These are phyloP conservation scores for Psittacula echo DNA, from an alignment of 2,797 vertebrate genomes.

Conservation along the genomic window DNA sequence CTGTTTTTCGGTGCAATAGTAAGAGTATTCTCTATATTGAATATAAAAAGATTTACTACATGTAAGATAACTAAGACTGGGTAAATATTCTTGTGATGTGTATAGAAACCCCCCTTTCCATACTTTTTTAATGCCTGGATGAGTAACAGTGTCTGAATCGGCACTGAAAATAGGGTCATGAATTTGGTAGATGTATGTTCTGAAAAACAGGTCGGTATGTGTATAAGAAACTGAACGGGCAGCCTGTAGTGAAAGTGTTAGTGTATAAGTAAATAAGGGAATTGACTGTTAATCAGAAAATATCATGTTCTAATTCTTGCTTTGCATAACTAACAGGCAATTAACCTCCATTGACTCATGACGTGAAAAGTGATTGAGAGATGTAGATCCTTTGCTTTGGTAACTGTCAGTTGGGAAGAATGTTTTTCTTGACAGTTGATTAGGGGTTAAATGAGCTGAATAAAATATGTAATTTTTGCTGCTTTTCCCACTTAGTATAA, in stretches of 20 bases:
- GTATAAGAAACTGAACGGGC: constrained; percentile 2
- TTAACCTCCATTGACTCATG: constrained; percentile 64
- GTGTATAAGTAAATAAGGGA: constrained; percentile 54
- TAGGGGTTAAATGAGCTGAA: constrained; percentile 80
- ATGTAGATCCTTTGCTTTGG: constrained; percentile 34
- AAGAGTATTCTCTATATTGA: background rate
- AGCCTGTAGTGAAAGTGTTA: constrained; percentile 35
- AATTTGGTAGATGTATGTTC: background rate
- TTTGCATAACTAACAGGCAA: constrained; percentile 65
- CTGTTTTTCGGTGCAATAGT: background rate
- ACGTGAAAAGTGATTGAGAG: constrained; percentile 52
- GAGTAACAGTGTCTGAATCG: background rate
- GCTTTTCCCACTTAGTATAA: constrained; percentile 65
- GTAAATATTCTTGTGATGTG: background rate
- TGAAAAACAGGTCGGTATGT: background rate
- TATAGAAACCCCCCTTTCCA: background rate
- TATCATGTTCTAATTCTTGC: constrained; percentile 15
- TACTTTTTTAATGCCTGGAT: background rate
- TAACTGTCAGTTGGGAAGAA: constrained; percentile 72
- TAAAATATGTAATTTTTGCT: constrained; percentile 73
- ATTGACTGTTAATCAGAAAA: constrained; percentile 64
- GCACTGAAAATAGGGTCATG: background rate
- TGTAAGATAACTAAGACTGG: background rate
- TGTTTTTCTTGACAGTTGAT: constrained; percentile 75
- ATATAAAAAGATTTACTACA: background rate